Percentiles rank a stretch among this genome's conserved stretches.
These are phyloP conservation scores for Alces alces DNA, from an alignment of 2,113 vertebrate species.

Conservation along the genomic window DNA sequence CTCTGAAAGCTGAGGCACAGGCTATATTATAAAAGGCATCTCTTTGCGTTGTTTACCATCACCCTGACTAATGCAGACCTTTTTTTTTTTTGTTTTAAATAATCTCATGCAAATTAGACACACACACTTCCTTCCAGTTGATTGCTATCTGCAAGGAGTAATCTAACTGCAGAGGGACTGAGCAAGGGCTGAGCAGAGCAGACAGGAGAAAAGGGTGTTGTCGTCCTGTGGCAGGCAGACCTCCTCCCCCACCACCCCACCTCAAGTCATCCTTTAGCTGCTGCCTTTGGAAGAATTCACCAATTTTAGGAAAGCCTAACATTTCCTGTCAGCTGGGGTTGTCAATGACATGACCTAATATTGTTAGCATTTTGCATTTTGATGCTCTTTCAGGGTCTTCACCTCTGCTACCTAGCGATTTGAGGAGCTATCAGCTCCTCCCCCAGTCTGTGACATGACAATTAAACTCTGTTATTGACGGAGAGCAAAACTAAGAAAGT, in stretches of 20 bases:
- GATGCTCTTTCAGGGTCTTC: slow-evolving; percentile 40
- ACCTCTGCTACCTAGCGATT: neutral
- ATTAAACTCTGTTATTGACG: slow-evolving; percentile 5
- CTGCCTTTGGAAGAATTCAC: slow-evolving; percentile 60
- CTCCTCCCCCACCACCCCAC: slow-evolving; percentile 41
- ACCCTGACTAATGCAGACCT: slow-evolving; percentile 88
- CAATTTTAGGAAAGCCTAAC: slow-evolving; percentile 67
- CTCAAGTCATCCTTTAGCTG: slow-evolving; percentile 32
- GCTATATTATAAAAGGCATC: slow-evolving; percentile 86
- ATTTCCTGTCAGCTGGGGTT: slow-evolving; percentile 42
- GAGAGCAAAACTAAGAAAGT: slow-evolving; percentile 12
- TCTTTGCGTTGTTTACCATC: slow-evolving; percentile 85
- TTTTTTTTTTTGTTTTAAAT: slow-evolving; percentile 88
- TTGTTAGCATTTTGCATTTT: neutral
- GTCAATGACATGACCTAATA: slow-evolving; percentile 49
- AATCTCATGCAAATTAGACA: slow-evolving; percentile 92
- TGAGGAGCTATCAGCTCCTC: slow-evolving; percentile 28
- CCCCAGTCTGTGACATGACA: neutral
- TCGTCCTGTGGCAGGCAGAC: slow-evolving; percentile 69
- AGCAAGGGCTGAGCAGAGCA: slow-evolving; percentile 77
- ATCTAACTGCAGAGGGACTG: slow-evolving; percentile 84
- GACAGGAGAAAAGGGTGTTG: slow-evolving; percentile 65
- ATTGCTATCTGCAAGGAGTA: slow-evolving; percentile 90
- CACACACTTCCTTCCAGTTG: slow-evolving; percentile 90
- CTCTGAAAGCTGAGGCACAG: slow-evolving; percentile 80